Evolutionary conservation across 2,888 invertebrate species (phyloP), one percentile per base, ranked within the genome.

Genomic region (Phyllotreta cruciferae): DNA sequence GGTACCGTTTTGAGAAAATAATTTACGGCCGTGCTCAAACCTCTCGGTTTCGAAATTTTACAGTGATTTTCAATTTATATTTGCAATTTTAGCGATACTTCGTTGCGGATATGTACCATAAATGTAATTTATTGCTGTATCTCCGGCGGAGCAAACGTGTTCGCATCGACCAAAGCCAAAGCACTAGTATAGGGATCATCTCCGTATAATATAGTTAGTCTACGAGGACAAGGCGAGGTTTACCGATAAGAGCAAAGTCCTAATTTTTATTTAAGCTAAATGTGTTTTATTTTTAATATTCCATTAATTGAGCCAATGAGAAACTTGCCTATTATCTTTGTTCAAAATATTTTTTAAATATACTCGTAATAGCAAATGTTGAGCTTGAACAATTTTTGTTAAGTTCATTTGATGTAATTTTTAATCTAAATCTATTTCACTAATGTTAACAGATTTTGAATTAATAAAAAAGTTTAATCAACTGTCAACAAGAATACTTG

Each of bases 31-130:
- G 7, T 47, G 44, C 66, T 63, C 61, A 61, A 62, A 64, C 66
- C 60, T 44, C 66, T 60, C 54, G 60, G 56, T 62, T 53, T 58
- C 63, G 63, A 56, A 67, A 70, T 67, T 70, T 66, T 64, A 64
- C 67, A 66, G 69, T 68, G 69, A 68, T 71, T 71, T 71, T 73
- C 70, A 71, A 73, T 73, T 71, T 71, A 71, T 68, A 70, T 70
- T 68, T 70, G 68, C 71, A 72, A 70, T 72, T 72, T 68, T 57
- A 62, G 65, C 67, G 66, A 70, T 69, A 63, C 66, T 60, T 63
- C 38, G 63, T 64, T 64, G 57, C 63, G 66, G 67, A 72, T 70
- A 68, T 63, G 63, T 66, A 62, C 68, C 66, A 64, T 67, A 68
- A 66, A 66, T 56, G 63, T 66, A 72, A 72, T 73, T 73, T 72